phyloP scores from a whole-genome alignment of 2,113 vertebrate species.

The Thryonomys swinderianus region DNA sequence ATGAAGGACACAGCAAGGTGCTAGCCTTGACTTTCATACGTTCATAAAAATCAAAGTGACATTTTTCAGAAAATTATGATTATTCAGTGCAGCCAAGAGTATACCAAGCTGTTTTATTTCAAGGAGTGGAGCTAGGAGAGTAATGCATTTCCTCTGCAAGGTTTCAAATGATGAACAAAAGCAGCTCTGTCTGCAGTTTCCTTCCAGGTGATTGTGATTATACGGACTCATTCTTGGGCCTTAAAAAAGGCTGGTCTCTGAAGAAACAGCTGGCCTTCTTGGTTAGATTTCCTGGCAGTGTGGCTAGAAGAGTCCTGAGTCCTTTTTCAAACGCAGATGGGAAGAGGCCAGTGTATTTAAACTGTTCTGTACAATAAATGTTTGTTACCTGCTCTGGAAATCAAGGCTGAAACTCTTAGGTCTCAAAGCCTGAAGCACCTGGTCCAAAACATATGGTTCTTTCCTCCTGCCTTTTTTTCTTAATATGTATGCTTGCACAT shows the following conservation, averaged over 20 bases:
- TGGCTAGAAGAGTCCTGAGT: neutral
- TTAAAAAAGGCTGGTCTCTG: conserved; percentile 47
- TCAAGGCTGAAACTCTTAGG: neutral
- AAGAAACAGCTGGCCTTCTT: neutral
- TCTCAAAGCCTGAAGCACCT: neutral
- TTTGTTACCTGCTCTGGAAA: conserved; percentile 8
- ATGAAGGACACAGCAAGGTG: neutral
- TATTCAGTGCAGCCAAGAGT: conserved; percentile 6
- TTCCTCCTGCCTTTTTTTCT: neutral
- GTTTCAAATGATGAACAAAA: conserved; percentile 58
- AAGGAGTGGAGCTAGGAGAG: neutral
- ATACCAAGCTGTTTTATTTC: conserved; percentile 34
- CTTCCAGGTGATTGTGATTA: conserved; percentile 56
- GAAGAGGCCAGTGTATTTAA: conserved; percentile 18
- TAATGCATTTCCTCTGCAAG: conserved; percentile 31
- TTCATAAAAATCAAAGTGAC: conserved; percentile 39
- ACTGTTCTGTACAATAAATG: neutral
- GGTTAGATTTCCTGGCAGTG: conserved; percentile 1
- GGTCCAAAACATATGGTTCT: neutral
- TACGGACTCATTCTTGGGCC: conserved; percentile 61
- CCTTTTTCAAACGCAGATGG: conserved; percentile 5
- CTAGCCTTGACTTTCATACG: conserved; percentile 5
- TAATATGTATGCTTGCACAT: neutral
- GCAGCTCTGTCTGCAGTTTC: conserved; percentile 34
- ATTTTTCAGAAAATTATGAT: conserved; percentile 48